Percentiles rank a stretch among this genome's conserved stretches.
Conservation (phyloP, 64 coral and sea anemone genomes). For the Hydrozoanthus tunicans region DNA sequence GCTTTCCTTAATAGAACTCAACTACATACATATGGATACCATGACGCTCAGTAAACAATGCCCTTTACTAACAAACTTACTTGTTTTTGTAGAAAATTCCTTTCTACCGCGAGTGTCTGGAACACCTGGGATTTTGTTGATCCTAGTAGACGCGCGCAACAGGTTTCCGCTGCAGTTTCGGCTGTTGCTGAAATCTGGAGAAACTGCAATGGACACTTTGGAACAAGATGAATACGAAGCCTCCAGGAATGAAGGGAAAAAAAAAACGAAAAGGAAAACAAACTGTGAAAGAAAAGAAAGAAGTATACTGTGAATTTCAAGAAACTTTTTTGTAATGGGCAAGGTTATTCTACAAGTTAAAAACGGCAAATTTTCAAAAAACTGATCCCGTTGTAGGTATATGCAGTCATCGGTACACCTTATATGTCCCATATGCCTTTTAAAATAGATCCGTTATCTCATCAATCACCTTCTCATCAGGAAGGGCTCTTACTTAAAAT, state of each 20-base stretch:
- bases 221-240: constrained; percentile 8
- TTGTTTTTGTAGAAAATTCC: constrained; percentile 13
- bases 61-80: not conserved
- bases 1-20: not conserved
- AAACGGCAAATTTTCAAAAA: not conserved
- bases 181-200: constrained; percentile 8
- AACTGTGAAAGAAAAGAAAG: not conserved
- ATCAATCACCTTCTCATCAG: not conserved
- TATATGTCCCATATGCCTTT: too few relatives aligned
- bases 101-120: constrained; percentile 21
- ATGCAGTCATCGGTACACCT: too few relatives aligned
- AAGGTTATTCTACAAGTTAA: not conserved
- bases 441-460: too few relatives aligned
- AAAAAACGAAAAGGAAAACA: not conserved
- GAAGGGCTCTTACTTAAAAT: too few relatives aligned
- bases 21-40: not conserved
- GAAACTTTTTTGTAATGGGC: not conserved
- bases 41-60: not conserved
- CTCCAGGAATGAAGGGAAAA: not conserved
- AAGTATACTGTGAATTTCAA: not conserved
- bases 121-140: not conserved
- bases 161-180: constrained; percentile 22
- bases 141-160: not conserved
- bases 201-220: constrained; percentile 12
- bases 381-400: too few relatives aligned